These are phyloP conservation scores for Sepioteuthis lessoniana DNA, from an alignment of 2,888 invertebrate species.

Conservation along the genomic window DNA sequence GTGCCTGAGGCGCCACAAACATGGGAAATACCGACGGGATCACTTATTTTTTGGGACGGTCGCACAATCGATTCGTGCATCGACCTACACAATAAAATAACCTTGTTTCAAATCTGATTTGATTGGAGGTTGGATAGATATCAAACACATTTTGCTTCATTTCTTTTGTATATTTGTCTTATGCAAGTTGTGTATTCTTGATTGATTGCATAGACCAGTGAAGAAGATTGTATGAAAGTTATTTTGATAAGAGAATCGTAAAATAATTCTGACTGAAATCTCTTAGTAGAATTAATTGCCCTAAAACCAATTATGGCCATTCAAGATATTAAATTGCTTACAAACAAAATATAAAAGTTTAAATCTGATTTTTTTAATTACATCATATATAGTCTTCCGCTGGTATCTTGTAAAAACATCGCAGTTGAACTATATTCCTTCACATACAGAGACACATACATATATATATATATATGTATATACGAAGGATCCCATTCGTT, in stretches of 20 bases:
- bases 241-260: not conserved
- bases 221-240: no score
- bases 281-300: not conserved
- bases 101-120: no score
- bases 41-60: no score
- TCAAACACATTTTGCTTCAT: no score
- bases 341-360: conserved; percentile 9
- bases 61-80: no score
- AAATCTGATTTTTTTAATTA: not conserved
- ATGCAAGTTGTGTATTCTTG: no score
- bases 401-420: not conserved
- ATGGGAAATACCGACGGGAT: no score
- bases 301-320: conserved; percentile 1
- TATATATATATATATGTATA: conserved; percentile 3
- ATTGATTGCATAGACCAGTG: no score
- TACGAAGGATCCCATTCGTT: not conserved
- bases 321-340: not conserved
- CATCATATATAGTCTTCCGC: not conserved
- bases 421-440: not conserved
- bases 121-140: no score
- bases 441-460: conserved; percentile 6
- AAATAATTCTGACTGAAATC: conserved; percentile 33
- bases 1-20: no score
- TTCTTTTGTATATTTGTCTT: no score
- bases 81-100: no score